These are phyloP conservation scores for Microtus ochrogaster DNA, from an alignment of 2,113 vertebrate species.

Conservation along the genomic window DNA sequence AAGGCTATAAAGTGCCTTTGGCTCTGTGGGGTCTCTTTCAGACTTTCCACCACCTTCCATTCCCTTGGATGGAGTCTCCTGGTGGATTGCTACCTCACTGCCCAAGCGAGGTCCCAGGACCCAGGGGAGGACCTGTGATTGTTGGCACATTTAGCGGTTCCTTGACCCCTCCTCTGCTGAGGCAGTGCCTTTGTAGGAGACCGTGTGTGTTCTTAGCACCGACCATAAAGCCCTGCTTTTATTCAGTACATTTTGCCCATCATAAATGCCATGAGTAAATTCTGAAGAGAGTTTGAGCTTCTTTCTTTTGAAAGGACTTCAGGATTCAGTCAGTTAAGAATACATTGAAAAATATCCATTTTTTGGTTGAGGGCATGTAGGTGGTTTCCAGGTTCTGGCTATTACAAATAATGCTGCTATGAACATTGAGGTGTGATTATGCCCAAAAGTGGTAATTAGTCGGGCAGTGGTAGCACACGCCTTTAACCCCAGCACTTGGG, in stretches of 20 bases:
- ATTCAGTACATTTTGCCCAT: neutral
- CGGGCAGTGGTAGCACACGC: fast-evolving
- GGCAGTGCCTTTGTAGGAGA: neutral
- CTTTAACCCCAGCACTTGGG: no score
- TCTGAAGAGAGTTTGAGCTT: neutral
- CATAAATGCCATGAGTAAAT: constrained; percentile 14
- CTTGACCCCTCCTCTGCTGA: neutral
- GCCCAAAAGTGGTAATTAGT: no score
- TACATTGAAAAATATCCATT: neutral
- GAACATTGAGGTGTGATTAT: no score
- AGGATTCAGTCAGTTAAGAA: constrained; percentile 29
- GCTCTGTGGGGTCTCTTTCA: neutral
- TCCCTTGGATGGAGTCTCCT: neutral
- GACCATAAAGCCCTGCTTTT: neutral
- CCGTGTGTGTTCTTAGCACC: neutral
- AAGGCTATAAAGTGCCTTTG: neutral
- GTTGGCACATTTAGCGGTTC: no score
- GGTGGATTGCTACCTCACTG: neutral
- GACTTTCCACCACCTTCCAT: neutral
- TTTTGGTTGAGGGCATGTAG: no score
- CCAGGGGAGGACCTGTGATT: neutral
- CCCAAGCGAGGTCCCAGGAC: no score
- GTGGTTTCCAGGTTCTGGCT: no score
- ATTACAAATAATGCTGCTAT: no score
- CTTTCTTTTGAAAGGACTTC: neutral